Conservation (phyloP, 2,888 invertebrate species). For the Keiferia lycopersicella region DNA sequence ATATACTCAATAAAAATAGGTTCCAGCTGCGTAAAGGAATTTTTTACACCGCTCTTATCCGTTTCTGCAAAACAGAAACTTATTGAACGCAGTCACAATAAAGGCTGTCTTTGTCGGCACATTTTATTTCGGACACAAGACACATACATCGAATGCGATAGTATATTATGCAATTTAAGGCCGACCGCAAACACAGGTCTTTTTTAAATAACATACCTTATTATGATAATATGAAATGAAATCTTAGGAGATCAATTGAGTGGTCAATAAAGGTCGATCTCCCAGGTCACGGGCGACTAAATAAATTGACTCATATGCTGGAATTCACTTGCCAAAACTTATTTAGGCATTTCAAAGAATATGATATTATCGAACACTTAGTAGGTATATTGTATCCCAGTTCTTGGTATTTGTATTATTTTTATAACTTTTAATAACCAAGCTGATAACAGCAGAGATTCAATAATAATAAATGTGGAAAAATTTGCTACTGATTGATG, state of each 20-base stretch:
- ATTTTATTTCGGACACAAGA: neutral
- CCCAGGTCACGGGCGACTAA: constrained; percentile 69
- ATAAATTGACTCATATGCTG: constrained; percentile 63
- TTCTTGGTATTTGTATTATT: constrained; percentile 27
- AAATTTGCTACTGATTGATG: constrained; percentile 55
- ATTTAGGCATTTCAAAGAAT: neutral
- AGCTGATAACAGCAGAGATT: constrained; percentile 56
- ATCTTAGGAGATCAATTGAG: constrained; percentile 70
- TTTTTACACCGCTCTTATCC: constrained; percentile 4
- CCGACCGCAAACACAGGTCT: neutral
- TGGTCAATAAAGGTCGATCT: constrained; percentile 68
- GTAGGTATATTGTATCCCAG: neutral
- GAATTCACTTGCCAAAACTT: constrained; percentile 46
- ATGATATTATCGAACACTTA: neutral
- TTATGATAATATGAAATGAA: constrained; percentile 51
- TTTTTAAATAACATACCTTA: constrained; percentile 21
- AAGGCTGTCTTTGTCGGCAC: constrained; percentile 10
- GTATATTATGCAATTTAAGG: neutral
- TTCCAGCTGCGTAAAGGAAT: neutral
- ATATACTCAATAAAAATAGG: constrained; percentile 6
- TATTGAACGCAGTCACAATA: neutral
- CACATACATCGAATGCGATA: neutral
- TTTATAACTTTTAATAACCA: constrained; percentile 46
- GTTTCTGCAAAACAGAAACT: constrained; percentile 16
- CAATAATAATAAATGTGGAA: constrained; percentile 60